A percentile compares a stretch with the other conserved stretches of the same genome.
Evolutionary conservation across 2,797 vertebrate species (phyloP).

Genomic region (Coregonus suidteri): DNA sequence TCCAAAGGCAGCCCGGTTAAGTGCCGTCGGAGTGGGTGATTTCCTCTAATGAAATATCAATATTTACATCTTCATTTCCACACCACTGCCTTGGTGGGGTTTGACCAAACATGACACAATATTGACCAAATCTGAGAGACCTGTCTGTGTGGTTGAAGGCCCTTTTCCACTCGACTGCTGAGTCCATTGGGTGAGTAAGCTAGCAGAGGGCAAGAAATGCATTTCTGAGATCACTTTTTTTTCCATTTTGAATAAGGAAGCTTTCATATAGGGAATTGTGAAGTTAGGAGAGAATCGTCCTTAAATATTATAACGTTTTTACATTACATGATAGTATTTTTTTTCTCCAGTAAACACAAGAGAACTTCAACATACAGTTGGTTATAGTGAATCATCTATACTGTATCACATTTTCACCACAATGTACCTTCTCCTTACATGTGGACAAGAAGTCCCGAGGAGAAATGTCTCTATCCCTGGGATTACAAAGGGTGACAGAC

Average conservation of each 20-base stretch:
- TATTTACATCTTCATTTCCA: conserved; percentile 85
- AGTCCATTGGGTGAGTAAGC: conserved; percentile 38
- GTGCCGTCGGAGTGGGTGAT: conserved; percentile 77
- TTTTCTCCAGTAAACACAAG: neutral
- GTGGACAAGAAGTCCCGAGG: too few species aligned
- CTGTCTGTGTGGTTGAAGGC: conserved; percentile 64
- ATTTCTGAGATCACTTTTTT: neutral
- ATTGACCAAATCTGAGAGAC: conserved; percentile 76
- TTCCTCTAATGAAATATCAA: conserved; percentile 84
- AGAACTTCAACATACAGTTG: neutral
- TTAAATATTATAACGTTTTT: neutral
- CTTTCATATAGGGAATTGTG: neutral
- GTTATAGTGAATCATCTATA: neutral
- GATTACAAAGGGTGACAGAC: too few species aligned
- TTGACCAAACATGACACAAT: conserved; percentile 82
- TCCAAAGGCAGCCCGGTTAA: conserved; percentile 75
- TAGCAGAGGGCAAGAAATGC: neutral
- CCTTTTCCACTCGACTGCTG: conserved; percentile 68
- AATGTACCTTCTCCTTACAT: neutral
- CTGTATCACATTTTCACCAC: neutral
- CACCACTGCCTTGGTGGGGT: conserved; percentile 71
- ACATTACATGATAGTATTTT: neutral
- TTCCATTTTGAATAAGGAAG: neutral
- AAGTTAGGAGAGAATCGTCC: neutral
- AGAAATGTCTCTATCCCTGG: too few species aligned